Percentiles rank a stretch among this genome's conserved stretches.
phyloP scores from a whole-genome alignment of 2,797 vertebrate genomes.

The Notoglanidium macrostoma region DNA sequence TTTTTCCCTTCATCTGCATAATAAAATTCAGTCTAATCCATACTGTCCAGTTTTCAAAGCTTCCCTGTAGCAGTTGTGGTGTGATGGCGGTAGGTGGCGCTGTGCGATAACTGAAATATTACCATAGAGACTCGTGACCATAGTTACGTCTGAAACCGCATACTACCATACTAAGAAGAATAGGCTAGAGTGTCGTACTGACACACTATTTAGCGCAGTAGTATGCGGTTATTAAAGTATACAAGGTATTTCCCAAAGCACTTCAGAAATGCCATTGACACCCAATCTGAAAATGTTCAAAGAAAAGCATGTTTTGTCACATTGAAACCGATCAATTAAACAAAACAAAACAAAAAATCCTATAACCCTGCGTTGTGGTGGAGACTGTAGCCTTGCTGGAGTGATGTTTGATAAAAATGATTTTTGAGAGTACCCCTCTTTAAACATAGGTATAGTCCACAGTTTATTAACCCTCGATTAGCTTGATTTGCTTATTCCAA shows the following conservation, averaged over 20 bases:
- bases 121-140: conserved; percentile 71
- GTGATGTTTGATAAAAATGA: not conserved
- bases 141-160: conserved; percentile 25
- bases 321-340: not conserved
- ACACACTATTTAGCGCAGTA: not conserved
- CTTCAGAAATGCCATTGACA: conserved; percentile 57
- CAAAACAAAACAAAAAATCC: not conserved
- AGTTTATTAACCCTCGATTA: not conserved
- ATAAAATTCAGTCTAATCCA: not conserved
- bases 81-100: conserved; percentile 64
- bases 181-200: not conserved
- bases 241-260: conserved; percentile 81
- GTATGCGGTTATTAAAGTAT: not conserved
- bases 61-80: not conserved
- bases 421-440: not conserved
- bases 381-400: not conserved
- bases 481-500: not conserved
- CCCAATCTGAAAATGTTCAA: conserved; percentile 6
- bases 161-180: conserved; percentile 12
- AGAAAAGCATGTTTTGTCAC: not conserved
- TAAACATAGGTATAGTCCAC: not conserved
- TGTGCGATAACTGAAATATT: conserved; percentile 44
- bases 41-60: not conserved
- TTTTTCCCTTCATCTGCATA: too few species aligned
- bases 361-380: not conserved